Percentiles rank a stretch among this genome's conserved stretches.
Conservation (phyloP, 1,140 invertebrate genomes). For the Brachionus paranguensis region DNA sequence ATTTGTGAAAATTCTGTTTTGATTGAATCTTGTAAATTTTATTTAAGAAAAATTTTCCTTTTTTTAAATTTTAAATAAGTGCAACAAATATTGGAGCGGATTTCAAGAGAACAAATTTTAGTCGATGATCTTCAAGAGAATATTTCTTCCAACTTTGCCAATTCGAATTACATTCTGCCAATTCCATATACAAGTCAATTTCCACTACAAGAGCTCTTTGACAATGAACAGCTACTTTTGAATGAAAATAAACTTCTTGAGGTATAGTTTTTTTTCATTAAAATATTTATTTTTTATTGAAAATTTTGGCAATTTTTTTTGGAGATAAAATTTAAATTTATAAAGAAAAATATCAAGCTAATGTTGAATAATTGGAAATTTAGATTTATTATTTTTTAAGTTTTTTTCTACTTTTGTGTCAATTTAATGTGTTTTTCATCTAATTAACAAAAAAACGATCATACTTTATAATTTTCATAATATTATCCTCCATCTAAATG, state of each 20-base stretch:
- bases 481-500: no score
- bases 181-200: background rate
- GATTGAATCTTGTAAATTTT: constrained; percentile 19
- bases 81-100: constrained; percentile 5
- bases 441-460: no score
- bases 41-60: background rate
- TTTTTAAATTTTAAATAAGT: background rate
- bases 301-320: no score
- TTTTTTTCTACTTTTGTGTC: no score
- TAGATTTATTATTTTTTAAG: no score
- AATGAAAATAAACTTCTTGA: constrained; percentile 33
- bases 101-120: constrained; percentile 5
- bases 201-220: constrained; percentile 3
- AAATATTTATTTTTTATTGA: no score
- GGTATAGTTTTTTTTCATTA: background rate
- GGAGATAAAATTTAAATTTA: no score
- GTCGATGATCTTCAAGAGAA: constrained; percentile 9
- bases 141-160: background rate
- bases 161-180: background rate
- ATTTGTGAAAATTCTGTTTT: constrained; percentile 33
- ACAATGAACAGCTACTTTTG: background rate
- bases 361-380: no score
- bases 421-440: no score
- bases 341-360: no score
- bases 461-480: no score